Base-by-base conservation (phyloP, 1,140 invertebrate species). In the Zophobas morio region DNA sequence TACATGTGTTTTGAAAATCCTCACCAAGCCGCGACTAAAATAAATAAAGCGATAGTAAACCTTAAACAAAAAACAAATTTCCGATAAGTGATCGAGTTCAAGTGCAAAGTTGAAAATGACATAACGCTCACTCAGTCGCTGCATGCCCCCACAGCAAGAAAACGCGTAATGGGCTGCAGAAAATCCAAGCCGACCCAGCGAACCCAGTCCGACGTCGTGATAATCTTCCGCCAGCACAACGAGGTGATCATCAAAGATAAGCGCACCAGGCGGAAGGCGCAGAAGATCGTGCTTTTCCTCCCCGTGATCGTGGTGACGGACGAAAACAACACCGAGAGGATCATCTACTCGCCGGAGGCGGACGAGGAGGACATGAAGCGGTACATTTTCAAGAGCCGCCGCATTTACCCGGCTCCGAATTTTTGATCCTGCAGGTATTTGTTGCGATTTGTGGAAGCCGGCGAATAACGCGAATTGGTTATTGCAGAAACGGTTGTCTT, bases 41-140 rank as follows among this genome's bases (percentile, higher is more conserved):
- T n/a, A 57, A 57, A 36, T 35, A 57, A 57, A 57, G 60, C 20
- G 57, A 63, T 39, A 63, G 37, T 63, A 63, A 63, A 63, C 33
- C 4, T 51, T 5, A 20, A 51, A 63, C 20, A 56, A 63, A 39
- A 39, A 37, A 20, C 8, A n/a, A 66, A 42, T 36, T 66, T 66
- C 39, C 32, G 60, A 66, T 66, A 66, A 66, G 37, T 42, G 5
- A 3, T 3, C 39, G 54, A 66, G 60, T 40, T 66, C 60, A 66
- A 66, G 60, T 66, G 20, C 60, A 66, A 66, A 66, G 60, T 66
- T 39, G 39, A 66, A 6, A 42, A 66, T 66, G 60, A 66, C 60
- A 66, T 66, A 66, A 66, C 60, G 6, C 37, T 60, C 36, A 46
- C 42, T 46, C 3, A 2, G 8, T 39, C 40, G 32, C 32, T 54